Evolutionary conservation across 2,888 invertebrate genomes (phyloP).

Genomic region (Lysandra coridon): DNA sequence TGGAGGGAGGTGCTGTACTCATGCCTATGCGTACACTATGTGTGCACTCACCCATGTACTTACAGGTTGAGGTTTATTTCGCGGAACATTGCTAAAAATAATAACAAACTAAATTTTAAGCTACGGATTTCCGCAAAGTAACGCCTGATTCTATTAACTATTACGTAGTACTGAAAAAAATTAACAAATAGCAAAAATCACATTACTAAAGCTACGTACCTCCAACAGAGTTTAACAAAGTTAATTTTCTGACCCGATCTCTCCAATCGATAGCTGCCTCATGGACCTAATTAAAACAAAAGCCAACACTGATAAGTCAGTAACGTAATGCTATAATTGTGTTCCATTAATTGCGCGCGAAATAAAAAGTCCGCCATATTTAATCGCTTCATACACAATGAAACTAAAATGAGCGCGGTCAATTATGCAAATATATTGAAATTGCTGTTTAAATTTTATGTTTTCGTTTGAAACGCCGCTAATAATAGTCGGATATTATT

Average conservation of each 20-base stretch:
- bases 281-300: not conserved
- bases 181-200: not conserved
- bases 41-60: too few species aligned
- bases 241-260: not conserved
- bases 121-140: too few species aligned
- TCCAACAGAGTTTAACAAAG: not conserved
- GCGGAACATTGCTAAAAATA: too few species aligned
- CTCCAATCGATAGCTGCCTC: not conserved
- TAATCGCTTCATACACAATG: conserved; percentile 29
- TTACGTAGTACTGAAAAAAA: too few species aligned
- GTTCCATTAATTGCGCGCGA: conserved; percentile 16
- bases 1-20: too few species aligned
- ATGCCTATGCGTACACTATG: too few species aligned
- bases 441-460: conserved; percentile 31
- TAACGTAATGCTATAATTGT: conserved; percentile 9
- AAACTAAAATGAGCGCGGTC: conserved; percentile 29
- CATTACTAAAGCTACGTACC: not conserved
- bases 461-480: conserved; percentile 24
- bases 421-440: conserved; percentile 32
- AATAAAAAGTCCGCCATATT: conserved; percentile 22
- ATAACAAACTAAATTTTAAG: too few species aligned
- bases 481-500: conserved; percentile 21
- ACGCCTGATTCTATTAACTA: too few species aligned
- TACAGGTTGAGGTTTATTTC: too few species aligned
- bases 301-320: conserved; percentile 1